Percentiles rank a stretch among this genome's conserved stretches.
Evolutionary conservation across 2,888 invertebrate genomes (phyloP).

Genomic region (Lasioglossum morio): DNA sequence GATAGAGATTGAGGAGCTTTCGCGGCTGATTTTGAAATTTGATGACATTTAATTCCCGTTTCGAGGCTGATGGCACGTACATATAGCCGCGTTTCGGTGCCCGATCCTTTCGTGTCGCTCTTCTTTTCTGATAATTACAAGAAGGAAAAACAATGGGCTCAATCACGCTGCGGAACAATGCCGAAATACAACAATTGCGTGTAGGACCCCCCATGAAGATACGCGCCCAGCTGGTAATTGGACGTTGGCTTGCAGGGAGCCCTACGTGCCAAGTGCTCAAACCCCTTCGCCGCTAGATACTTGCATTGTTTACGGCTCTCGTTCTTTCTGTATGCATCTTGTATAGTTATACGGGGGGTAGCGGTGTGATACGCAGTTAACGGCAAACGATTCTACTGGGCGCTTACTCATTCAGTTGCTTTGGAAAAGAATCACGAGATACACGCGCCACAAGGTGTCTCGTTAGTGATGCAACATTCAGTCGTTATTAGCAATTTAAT

Average conservation of each 20-base stretch:
- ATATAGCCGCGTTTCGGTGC: conserved; percentile 36
- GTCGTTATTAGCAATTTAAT: background rate
- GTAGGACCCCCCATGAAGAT: conserved; percentile 84
- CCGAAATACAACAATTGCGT: conserved; percentile 83
- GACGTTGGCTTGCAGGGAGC: conserved; percentile 78
- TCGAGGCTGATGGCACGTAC: conserved; percentile 7
- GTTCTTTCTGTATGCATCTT: conserved; percentile 59
- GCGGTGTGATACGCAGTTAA: conserved; percentile 64
- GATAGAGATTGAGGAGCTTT: too few species aligned
- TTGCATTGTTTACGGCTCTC: conserved; percentile 79
- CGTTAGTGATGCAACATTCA: conserved; percentile 14
- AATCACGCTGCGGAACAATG: conserved; percentile 83
- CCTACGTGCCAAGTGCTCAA: conserved; percentile 84
- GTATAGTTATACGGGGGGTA: conserved; percentile 40
- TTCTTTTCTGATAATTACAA: conserved; percentile 78
- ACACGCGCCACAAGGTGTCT: conserved; percentile 1
- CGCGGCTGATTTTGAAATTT: too few species aligned
- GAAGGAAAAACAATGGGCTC: conserved; percentile 82
- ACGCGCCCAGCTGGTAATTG: conserved; percentile 83
- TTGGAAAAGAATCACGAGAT: conserved; percentile 6
- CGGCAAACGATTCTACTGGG: conserved; percentile 56
- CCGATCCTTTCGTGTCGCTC: conserved; percentile 46
- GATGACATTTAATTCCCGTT: background rate
- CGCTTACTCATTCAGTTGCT: conserved; percentile 51
- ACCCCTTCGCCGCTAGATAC: conserved; percentile 79